A percentile compares a stretch with the other conserved stretches of the same genome.
phyloP scores from a whole-genome alignment of 2,888 invertebrate species.

The Hyposoter didymator region DNA sequence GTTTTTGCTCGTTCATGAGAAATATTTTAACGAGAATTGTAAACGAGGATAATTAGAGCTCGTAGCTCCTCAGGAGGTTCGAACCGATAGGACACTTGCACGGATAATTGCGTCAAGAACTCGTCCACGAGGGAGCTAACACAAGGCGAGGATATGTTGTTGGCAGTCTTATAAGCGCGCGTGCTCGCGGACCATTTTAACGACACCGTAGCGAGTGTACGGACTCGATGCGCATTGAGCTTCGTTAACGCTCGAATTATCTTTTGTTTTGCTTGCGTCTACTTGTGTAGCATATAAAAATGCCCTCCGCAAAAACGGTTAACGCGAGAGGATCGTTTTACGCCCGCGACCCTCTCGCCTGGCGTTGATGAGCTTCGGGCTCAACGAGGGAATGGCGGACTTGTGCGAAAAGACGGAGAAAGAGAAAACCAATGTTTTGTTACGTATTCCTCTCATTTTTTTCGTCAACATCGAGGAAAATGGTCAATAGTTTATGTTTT shows the following conservation, averaged over 20 bases:
- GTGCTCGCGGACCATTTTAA: conserved; percentile 44
- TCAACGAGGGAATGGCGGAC: conserved; percentile 21
- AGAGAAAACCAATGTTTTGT: neutral
- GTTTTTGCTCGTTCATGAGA: conserved; percentile 66
- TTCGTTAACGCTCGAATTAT: conserved; percentile 69
- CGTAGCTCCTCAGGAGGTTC: conserved; percentile 48
- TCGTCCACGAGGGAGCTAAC: conserved; percentile 64
- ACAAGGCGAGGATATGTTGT: conserved; percentile 16
- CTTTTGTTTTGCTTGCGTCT: conserved; percentile 58
- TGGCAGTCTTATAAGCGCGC: conserved; percentile 22
- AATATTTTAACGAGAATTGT: conserved; percentile 81
- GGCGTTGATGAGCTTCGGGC: conserved; percentile 65
- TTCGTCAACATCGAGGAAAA: neutral
- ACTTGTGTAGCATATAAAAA: conserved; percentile 42
- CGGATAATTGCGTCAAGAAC: conserved; percentile 78
- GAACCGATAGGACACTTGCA: conserved; percentile 69
- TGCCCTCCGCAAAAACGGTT: conserved; percentile 40
- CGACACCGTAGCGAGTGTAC: conserved; percentile 16
- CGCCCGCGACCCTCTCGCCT: conserved; percentile 71
- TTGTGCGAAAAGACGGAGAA: neutral
- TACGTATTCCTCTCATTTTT: conserved; percentile 57
- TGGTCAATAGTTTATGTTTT: neutral
- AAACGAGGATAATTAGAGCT: conserved; percentile 80
- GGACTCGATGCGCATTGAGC: conserved; percentile 42
- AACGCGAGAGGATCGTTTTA: conserved; percentile 71